Evolutionary conservation across 1,140 invertebrate species (phyloP), one percentile per base, ranked within the genome.

Genomic region (Drosophila bipectinata): DNA sequence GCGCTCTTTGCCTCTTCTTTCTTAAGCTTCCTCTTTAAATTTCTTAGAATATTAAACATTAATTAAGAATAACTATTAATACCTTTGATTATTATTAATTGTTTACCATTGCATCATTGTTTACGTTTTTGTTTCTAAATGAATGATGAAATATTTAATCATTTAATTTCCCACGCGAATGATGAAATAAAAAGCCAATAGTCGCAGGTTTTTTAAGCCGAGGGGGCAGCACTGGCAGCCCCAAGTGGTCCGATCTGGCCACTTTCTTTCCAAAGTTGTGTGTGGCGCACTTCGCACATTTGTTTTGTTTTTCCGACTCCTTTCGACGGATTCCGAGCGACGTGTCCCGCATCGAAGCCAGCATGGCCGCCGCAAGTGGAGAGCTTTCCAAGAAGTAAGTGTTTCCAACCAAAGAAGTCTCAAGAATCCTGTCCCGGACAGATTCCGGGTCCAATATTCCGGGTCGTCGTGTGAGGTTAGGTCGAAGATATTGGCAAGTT

Each of bases 331-430:
- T 15, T 34, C 44, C 63, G 58, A 24, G 44, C 39, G 58, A 14
- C 62, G 10, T n/a, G 34, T 12, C 26, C 32, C 44, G 26, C 24
- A 32, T 63, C 18, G 26, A 15, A 44, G 76, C 34, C 71, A 60
- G 59, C 47, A 91, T 91, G 89, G 73, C 89, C 49, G 72, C 78
- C 76, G 80, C 80, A 89, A 90, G 75, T 54, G 84, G 89, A 76
- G 89, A 91, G 74, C 57, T 91, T 53, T 91, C 89, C 28, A 91
- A 91, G 73, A 91, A 91, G 89, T 91, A 80, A 91, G 89, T 91
- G 58, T 10, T 18, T 7, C n/a, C 47, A 24, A 8, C 1, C 12
- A 32, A 5, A 30, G 10, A 6, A 12, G 3, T 14, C 9, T 28
- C 14, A 3, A 8, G 2, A 32, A 30, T 32, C 26, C 41, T 26